These are phyloP conservation scores for Caenorhabditis plicata DNA, from an alignment of 2,888 invertebrate species.

Conservation along the genomic window DNA sequence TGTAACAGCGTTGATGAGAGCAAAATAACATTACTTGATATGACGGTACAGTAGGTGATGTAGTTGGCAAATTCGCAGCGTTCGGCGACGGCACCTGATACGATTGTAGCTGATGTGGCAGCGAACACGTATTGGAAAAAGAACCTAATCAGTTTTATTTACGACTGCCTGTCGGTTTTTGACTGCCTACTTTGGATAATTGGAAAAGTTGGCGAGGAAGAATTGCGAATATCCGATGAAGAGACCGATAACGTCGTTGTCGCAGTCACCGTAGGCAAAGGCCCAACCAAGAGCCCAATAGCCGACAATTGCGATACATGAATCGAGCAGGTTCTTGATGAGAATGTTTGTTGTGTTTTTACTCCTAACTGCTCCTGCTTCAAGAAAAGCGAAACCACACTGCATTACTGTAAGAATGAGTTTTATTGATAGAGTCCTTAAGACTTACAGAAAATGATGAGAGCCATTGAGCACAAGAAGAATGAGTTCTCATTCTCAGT, in stretches of 20 bases:
- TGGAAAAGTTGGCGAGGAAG: constrained; percentile 48
- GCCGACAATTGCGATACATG: constrained; percentile 67
- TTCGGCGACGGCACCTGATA: constrained; percentile 70
- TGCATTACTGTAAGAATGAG: constrained; percentile 67
- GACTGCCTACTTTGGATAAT: constrained; percentile 53
- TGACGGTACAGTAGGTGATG: constrained; percentile 69
- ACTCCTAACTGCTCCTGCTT: constrained; percentile 69
- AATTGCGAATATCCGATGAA: constrained; percentile 67
- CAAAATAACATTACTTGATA: constrained; percentile 70
- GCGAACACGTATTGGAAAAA: constrained; percentile 72
- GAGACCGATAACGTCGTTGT: constrained; percentile 58
- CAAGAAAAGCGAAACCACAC: constrained; percentile 70
- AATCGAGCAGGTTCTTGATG: constrained; percentile 70
- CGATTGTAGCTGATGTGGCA: constrained; percentile 71
- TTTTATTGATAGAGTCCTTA: background rate
- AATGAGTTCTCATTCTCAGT: constrained; percentile 60
- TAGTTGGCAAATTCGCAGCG: constrained; percentile 71
- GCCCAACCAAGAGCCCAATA: constrained; percentile 70
- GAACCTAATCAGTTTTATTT: too few species aligned
- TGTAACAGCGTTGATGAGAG: too few species aligned
- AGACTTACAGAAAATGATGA: constrained; percentile 59
- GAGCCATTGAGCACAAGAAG: constrained; percentile 60
- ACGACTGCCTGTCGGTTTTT: constrained; percentile 6
- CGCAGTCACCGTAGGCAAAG: constrained; percentile 67
- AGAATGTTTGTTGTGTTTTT: constrained; percentile 71